phyloP scores from a whole-genome alignment of 2,797 vertebrate species.

The Mus spretus region DNA sequence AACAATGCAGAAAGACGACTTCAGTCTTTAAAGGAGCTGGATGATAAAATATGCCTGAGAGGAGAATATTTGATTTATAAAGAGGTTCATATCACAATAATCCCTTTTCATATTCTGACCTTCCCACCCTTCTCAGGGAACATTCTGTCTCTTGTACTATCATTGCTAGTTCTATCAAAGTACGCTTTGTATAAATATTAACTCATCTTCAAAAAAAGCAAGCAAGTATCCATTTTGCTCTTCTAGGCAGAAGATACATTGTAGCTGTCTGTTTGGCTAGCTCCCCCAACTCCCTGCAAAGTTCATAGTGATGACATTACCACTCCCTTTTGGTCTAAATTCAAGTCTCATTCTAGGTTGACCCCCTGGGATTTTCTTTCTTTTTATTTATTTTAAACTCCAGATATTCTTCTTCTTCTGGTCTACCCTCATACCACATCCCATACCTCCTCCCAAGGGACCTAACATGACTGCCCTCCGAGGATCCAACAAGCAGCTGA shows the following conservation, averaged over 20 bases:
- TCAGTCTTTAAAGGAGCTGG: slow-evolving; percentile 48
- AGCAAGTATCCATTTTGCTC: slow-evolving; percentile 47
- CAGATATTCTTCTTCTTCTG: too few relatives aligned
- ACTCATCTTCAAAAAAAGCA: slow-evolving; percentile 74
- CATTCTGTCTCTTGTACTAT: slow-evolving; percentile 42
- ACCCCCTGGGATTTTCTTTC: neutral
- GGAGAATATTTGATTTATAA: slow-evolving; percentile 68
- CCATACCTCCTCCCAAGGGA: too few relatives aligned
- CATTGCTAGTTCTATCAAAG: slow-evolving; percentile 64
- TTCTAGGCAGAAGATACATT: slow-evolving; percentile 54
- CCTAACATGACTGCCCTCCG: too few relatives aligned
- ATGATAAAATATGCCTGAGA: slow-evolving; percentile 63
- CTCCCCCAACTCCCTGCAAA: neutral
- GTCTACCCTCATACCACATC: too few relatives aligned
- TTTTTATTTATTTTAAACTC: too few relatives aligned
- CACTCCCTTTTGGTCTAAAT: neutral
- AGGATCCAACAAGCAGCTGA: too few relatives aligned
- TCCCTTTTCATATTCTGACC: slow-evolving; percentile 72
- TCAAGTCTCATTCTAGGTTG: neutral
- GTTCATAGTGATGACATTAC: slow-evolving; percentile 37
- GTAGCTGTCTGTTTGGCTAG: slow-evolving; percentile 12
- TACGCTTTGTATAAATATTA: slow-evolving; percentile 74
- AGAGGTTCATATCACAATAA: slow-evolving; percentile 62
- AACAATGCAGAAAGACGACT: slow-evolving; percentile 56
- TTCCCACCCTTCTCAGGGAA: neutral